A percentile compares a stretch with the other conserved stretches of the same genome.
phyloP scores from a whole-genome alignment of 2,888 invertebrate genomes.

The Archips crataeganus region DNA sequence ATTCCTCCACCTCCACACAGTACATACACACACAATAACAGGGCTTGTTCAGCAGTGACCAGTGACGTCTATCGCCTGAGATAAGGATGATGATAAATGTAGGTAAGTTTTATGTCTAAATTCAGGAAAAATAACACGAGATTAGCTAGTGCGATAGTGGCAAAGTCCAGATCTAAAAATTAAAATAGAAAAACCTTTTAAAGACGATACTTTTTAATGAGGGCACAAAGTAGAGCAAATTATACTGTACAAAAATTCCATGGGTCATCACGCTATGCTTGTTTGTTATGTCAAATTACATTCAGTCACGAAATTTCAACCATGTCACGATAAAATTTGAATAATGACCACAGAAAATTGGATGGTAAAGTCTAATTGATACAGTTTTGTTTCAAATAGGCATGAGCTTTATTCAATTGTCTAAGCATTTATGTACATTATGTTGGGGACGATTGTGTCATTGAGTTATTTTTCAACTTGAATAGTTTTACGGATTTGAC shows the following conservation, averaged over 20 bases:
- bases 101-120: too few relatives aligned
- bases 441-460: neutral
- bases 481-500: neutral
- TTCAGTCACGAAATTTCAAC: conserved; percentile 2
- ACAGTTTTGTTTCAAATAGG: neutral
- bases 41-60: too few relatives aligned
- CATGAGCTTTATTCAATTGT: neutral
- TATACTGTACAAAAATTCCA: neutral
- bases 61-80: too few relatives aligned
- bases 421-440: neutral
- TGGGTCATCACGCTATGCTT: neutral
- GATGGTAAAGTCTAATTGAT: neutral
- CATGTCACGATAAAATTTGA: conserved; percentile 1
- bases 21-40: too few relatives aligned
- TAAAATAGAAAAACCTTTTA: too few relatives aligned
- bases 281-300: conserved; percentile 5
- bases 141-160: too few relatives aligned
- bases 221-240: neutral
- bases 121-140: too few relatives aligned
- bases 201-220: neutral
- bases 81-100: too few relatives aligned
- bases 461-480: neutral
- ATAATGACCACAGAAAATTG: neutral
- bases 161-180: too few relatives aligned
- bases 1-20: too few relatives aligned